These are phyloP conservation scores for Dicyrtoma fusca DNA, from an alignment of 2,888 invertebrate species.

Conservation along the genomic window DNA sequence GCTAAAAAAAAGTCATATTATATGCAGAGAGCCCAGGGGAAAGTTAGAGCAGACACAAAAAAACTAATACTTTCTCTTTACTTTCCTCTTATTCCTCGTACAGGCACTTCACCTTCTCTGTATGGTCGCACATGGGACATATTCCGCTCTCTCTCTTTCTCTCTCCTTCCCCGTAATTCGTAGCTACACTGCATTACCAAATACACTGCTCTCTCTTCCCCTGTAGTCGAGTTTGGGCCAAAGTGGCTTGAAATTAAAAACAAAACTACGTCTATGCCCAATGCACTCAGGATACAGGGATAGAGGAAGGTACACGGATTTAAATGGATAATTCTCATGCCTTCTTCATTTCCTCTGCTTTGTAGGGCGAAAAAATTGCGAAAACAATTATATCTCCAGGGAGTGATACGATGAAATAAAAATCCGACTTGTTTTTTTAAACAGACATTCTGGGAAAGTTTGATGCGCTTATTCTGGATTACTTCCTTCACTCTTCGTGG, in stretches of 20 bases:
- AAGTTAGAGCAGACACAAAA: conserved; percentile 4
- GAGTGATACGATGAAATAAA: conserved; percentile 45
- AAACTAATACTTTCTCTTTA: conserved; percentile 2
- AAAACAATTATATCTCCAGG: conserved; percentile 56
- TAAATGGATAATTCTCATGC: conserved; percentile 54
- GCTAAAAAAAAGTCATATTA: background rate
- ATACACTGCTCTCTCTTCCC: no score
- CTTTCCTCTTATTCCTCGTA: no score
- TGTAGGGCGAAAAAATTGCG: conserved; percentile 50
- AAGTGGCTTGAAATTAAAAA: no score
- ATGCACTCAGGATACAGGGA: no score
- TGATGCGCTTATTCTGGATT: no score
- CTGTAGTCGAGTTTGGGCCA: no score
- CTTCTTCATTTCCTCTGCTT: conserved; percentile 17
- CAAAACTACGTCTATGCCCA: background rate
- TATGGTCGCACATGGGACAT: no score
- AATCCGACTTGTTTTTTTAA: background rate
- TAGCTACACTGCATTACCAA: background rate
- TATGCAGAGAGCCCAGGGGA: conserved; percentile 5
- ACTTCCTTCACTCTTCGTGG: no score
- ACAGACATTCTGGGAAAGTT: no score
- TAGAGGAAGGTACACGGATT: conserved; percentile 40
- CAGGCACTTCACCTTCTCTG: no score
- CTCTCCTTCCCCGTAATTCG: background rate
- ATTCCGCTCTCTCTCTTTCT: no score